phyloP scores from a whole-genome alignment of 2,113 vertebrate genomes.

The Cavia porcellus region DNA sequence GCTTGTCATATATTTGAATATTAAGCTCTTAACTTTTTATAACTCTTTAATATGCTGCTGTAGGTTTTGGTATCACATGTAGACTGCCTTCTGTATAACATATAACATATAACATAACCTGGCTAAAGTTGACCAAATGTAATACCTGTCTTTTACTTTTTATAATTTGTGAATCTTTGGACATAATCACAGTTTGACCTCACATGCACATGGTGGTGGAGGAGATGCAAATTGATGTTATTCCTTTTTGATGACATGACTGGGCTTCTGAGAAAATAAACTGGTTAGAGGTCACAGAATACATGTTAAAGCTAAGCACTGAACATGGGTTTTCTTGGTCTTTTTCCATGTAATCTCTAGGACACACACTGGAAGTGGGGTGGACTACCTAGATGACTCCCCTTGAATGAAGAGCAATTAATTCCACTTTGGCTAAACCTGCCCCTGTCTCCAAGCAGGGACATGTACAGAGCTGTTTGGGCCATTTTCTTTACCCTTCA shows the following conservation, averaged over 20 bases:
- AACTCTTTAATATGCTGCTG: constrained; percentile 8
- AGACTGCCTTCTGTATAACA: neutral
- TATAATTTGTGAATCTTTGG: neutral
- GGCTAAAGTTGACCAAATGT: neutral
- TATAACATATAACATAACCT: neutral
- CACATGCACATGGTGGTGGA: neutral
- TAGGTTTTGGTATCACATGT: neutral
- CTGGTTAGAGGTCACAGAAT: neutral
- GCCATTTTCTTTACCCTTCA: no score
- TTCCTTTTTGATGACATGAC: neutral
- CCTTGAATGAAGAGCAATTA: no score
- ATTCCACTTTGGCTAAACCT: no score
- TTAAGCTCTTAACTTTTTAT: constrained; percentile 43
- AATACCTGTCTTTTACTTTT: neutral
- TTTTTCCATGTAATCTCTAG: neutral
- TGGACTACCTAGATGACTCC: no score
- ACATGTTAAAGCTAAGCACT: neutral
- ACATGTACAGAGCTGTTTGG: no score
- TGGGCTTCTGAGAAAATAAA: neutral
- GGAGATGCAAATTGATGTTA: neutral
- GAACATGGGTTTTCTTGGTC: neutral
- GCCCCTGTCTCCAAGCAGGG: no score
- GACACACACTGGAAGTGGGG: neutral
- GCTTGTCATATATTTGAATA: neutral
- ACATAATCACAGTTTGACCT: neutral